These are phyloP conservation scores for Calycopis cecrops DNA, from an alignment of 1,140 invertebrate genomes.

Conservation along the genomic window DNA sequence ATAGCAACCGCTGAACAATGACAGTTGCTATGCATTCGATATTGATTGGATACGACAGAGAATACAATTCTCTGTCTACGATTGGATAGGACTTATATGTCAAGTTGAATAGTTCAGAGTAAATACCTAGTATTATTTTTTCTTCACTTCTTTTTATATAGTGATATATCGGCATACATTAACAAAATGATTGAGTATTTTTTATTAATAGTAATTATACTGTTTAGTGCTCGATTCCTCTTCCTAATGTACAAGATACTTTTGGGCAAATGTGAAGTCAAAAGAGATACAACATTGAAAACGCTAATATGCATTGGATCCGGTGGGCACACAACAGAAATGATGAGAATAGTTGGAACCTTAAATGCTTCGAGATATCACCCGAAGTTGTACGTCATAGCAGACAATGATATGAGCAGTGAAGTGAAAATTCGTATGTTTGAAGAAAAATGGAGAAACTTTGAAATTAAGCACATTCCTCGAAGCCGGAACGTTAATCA, in stretches of 20 bases:
- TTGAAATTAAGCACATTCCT: constrained; percentile 80
- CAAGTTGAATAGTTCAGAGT: too few species aligned
- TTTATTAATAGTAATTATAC: not conserved
- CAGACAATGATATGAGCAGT: constrained; percentile 87
- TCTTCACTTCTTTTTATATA: too few species aligned
- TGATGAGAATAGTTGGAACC: constrained; percentile 82
- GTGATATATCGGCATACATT: constrained; percentile 4
- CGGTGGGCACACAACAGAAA: constrained; percentile 91
- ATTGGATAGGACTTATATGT: too few species aligned
- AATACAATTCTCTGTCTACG: not conserved
- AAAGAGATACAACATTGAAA: constrained; percentile 34
- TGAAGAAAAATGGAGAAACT: constrained; percentile 56
- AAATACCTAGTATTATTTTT: too few species aligned
- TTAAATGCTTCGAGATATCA: constrained; percentile 78
- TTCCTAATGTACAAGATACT: constrained; percentile 44
- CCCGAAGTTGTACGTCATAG: constrained; percentile 86
- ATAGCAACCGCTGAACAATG: not conserved
- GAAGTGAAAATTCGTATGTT: constrained; percentile 79
- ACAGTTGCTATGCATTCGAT: not conserved
- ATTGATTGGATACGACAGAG: too few species aligned
- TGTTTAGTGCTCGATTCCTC: constrained; percentile 27
- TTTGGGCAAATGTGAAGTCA: constrained; percentile 28
- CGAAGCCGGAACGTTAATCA: constrained; percentile 93
- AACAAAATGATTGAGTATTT: not conserved
- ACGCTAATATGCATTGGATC: constrained; percentile 70